These are phyloP conservation scores for Galerucella calmariensis DNA, from an alignment of 2,888 invertebrate genomes.

Conservation along the genomic window DNA sequence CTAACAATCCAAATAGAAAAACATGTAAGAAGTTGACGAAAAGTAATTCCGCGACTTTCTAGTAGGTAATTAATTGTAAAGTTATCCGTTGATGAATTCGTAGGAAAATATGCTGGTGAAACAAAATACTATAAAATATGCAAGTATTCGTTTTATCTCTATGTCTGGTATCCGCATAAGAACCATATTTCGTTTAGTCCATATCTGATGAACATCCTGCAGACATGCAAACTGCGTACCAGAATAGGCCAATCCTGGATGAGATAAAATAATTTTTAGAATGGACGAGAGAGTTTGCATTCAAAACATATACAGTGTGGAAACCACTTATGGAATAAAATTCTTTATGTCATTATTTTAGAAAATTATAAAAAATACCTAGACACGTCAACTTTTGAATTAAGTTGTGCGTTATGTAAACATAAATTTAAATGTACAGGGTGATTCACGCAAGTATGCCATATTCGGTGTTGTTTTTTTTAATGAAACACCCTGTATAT, in stretches of 20 bases:
- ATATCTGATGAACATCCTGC: constrained; percentile 44
- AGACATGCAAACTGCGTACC: constrained; percentile 39
- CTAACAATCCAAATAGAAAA: constrained; percentile 30
- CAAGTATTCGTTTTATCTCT: constrained; percentile 38
- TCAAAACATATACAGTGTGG: too few species aligned
- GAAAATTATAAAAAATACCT: too few species aligned
- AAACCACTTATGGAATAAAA: too few species aligned
- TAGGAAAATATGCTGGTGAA: constrained; percentile 35
- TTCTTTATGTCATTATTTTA: too few species aligned
- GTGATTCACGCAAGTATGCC: too few species aligned
- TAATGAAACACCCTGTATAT: too few species aligned
- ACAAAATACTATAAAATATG: constrained; percentile 34
- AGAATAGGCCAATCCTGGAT: neutral
- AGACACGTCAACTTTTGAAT: too few species aligned
- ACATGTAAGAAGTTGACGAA: constrained; percentile 35
- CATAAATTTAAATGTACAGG: too few species aligned
- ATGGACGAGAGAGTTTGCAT: too few species aligned
- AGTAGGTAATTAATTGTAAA: constrained; percentile 39
- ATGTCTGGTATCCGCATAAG: constrained; percentile 43
- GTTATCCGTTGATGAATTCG: constrained; percentile 38
- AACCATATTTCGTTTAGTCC: constrained; percentile 42
- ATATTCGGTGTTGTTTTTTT: too few species aligned
- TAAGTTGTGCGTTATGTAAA: too few species aligned
- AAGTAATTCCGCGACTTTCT: constrained; percentile 28
- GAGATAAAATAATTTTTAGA: neutral